Conservation (phyloP, 2,113 vertebrate genomes). For the Acrocephalus arundinaceus region DNA sequence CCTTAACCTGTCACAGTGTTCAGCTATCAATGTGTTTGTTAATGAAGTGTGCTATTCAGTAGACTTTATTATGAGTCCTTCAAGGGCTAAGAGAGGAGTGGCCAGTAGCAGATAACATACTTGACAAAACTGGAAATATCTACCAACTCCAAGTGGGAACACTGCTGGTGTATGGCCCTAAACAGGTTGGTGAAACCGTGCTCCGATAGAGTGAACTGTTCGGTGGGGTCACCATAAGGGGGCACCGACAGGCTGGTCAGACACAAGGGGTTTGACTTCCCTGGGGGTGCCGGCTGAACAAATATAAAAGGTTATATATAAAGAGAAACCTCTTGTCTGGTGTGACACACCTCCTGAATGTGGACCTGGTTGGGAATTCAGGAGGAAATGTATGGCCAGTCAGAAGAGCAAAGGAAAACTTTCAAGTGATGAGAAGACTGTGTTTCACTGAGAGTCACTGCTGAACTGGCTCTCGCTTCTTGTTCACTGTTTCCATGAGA, state of each 20-base stretch:
- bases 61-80: not conserved
- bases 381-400: not conserved
- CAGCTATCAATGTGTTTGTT: rapidly evolving
- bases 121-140: not conserved
- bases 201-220: rapidly evolving
- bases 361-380: not conserved
- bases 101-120: not conserved
- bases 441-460: not conserved
- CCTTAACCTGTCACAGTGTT: not conserved
- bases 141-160: not conserved
- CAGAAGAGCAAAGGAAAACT: not conserved
- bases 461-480: not conserved
- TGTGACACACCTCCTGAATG: not conserved
- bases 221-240: rapidly evolving
- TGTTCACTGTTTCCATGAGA: not conserved
- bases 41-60: not conserved
- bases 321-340: not conserved
- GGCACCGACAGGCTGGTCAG: not conserved
- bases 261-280: not conserved
- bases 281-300: not conserved
- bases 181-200: not conserved
- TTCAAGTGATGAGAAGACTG: not conserved
- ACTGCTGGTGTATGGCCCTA: not conserved
- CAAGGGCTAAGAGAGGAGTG: not conserved
- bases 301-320: not conserved